Conservation (phyloP, 2,113 vertebrate genomes). For the Petrocephalus zakoni region DNA sequence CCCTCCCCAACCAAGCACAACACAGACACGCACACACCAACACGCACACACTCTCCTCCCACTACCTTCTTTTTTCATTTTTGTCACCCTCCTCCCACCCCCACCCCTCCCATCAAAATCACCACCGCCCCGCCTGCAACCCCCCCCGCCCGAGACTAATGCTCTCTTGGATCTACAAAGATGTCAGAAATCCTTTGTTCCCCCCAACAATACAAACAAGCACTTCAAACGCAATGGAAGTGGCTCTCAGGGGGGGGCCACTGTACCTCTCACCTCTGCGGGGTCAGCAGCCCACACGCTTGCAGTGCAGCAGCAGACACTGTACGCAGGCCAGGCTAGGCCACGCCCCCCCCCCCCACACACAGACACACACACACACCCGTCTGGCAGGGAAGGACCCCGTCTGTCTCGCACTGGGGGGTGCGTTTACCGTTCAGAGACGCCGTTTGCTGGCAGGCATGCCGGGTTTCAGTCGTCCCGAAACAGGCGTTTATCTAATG, state of each 20-base stretch:
- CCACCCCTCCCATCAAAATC: background rate
- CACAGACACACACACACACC: background rate
- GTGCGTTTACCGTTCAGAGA: background rate
- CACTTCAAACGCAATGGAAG: conserved; percentile 59
- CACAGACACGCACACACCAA: background rate
- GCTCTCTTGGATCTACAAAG: conserved; percentile 51
- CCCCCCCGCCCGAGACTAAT: conserved; percentile 40
- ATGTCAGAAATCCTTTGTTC: conserved; percentile 60
- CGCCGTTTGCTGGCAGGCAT: background rate
- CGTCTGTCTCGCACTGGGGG: background rate
- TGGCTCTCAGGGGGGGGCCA: conserved; percentile 53
- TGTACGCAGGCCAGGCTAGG: conserved; percentile 36
- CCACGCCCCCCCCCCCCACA: conserved; percentile 24
- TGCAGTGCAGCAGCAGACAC: conserved; percentile 20
- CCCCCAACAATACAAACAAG: conserved; percentile 57
- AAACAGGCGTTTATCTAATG: background rate
- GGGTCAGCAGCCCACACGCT: conserved; percentile 41
- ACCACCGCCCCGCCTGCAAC: background rate
- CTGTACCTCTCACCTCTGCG: conserved; percentile 41
- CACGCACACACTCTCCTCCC: background rate
- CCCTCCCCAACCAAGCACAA: background rate
- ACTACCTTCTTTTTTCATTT: background rate
- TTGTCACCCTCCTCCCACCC: background rate
- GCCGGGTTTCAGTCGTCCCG: background rate
- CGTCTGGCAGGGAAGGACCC: conserved; percentile 24